phyloP scores from a whole-genome alignment of 2,888 invertebrate species.

The Elegia similella region DNA sequence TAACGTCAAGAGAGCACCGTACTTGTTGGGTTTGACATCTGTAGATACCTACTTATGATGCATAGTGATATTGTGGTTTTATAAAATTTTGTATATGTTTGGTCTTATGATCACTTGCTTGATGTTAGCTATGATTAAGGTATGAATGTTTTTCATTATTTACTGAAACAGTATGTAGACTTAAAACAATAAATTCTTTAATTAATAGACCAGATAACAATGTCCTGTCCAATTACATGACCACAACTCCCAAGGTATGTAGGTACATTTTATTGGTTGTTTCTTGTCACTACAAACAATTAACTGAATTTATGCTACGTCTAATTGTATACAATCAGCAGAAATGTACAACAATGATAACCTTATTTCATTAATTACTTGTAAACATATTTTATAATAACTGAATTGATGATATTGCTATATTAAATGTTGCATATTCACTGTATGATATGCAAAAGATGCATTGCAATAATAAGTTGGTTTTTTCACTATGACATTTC shows the following conservation, averaged over 20 bases:
- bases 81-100: background rate
- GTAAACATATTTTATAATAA: too few relatives aligned
- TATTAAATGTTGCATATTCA: too few relatives aligned
- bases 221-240: slow-evolving; percentile 69
- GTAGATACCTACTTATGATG: background rate
- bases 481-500: too few relatives aligned
- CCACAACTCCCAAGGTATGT: slow-evolving; percentile 66
- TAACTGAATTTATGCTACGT: too few relatives aligned
- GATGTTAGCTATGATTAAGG: background rate
- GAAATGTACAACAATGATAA: too few relatives aligned
- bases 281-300: too few relatives aligned
- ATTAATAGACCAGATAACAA: slow-evolving; percentile 66
- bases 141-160: too few relatives aligned
- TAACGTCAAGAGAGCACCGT: slow-evolving; percentile 4
- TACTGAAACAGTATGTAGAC: background rate
- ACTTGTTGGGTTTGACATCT: slow-evolving; percentile 2
- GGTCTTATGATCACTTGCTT: background rate
- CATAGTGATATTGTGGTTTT: background rate
- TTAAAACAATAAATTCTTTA: slow-evolving; percentile 36
- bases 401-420: too few relatives aligned
- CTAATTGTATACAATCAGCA: too few relatives aligned
- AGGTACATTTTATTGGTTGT: slow-evolving; percentile 16
- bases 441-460: too few relatives aligned
- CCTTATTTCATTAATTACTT: too few relatives aligned
- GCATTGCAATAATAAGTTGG: too few relatives aligned